Evolutionary conservation across 2,888 invertebrate species (phyloP).

Genomic region (Drosophila prostipennis): DNA sequence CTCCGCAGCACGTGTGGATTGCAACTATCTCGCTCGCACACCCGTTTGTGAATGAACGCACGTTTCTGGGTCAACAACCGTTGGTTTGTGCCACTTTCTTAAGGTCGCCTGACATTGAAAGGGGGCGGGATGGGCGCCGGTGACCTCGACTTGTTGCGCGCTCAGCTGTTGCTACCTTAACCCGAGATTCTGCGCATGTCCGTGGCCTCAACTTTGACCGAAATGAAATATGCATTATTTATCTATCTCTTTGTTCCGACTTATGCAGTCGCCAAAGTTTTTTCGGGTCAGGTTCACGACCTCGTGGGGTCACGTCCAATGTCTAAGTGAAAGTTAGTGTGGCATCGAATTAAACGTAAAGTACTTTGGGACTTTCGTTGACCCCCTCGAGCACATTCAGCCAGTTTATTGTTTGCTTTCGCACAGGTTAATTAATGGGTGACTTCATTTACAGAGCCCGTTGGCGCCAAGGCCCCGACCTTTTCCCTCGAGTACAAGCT

Average conservation of each 20-base stretch:
- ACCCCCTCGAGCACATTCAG: slow-evolving; percentile 31
- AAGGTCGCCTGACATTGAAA: slow-evolving; percentile 73
- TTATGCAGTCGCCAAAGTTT: slow-evolving; percentile 36
- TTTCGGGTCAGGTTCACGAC: slow-evolving; percentile 31
- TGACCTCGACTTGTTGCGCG: slow-evolving; percentile 62
- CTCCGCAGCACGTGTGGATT: slow-evolving; percentile 57
- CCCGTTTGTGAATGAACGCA: slow-evolving; percentile 68
- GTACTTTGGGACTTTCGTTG: neutral
- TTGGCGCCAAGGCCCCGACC: slow-evolving; percentile 88
- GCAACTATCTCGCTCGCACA: slow-evolving; percentile 55
- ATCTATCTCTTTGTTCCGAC: neutral
- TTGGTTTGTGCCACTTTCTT: slow-evolving; percentile 80
- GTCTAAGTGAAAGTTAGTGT: slow-evolving; percentile 9
- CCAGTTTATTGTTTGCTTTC: slow-evolving; percentile 8
- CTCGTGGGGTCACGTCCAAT: slow-evolving; percentile 59
- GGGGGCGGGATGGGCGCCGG: slow-evolving; percentile 1
- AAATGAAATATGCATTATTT: slow-evolving; percentile 51
- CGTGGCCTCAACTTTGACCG: slow-evolving; percentile 63
- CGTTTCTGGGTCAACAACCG: slow-evolving; percentile 72
- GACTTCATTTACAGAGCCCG: slow-evolving; percentile 86
- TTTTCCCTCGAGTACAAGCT: slow-evolving; percentile 82
- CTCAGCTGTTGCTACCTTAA: slow-evolving; percentile 16
- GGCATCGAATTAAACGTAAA: slow-evolving; percentile 1
- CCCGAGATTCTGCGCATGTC: slow-evolving; percentile 49
- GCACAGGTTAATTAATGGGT: neutral